Evolutionary conservation across 2,797 vertebrate genomes (phyloP).

Genomic region (Leptatherina wallacei): DNA sequence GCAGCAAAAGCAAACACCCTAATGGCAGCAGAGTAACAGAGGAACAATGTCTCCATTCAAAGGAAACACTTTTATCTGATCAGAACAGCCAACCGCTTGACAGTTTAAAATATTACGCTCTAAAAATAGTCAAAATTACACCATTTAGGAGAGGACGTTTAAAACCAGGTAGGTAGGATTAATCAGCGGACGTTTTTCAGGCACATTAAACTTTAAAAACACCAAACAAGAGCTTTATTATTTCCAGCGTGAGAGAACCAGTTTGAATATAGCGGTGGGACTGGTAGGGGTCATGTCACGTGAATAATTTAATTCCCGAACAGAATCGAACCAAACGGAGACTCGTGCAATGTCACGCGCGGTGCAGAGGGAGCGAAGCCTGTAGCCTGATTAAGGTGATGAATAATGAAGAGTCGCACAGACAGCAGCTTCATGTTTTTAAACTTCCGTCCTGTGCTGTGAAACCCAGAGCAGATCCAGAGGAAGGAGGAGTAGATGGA

Average conservation of each 20-base stretch:
- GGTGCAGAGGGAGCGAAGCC: conserved; percentile 20
- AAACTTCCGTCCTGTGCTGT: conserved; percentile 23
- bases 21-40: conserved; percentile 9
- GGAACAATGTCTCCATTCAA: conserved; percentile 66
- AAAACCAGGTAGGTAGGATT: conserved; percentile 28
- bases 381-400: conserved; percentile 33
- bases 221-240: conserved; percentile 13
- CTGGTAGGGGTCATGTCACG: neutral
- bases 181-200: conserved; percentile 16
- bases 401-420: conserved; percentile 51
- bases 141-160: neutral
- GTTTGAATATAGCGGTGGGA: neutral
- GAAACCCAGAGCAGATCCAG: conserved; percentile 18
- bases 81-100: conserved; percentile 30
- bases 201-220: conserved; percentile 6
- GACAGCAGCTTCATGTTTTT: neutral
- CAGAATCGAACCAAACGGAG: conserved; percentile 12
- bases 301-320: neutral
- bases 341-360: neutral
- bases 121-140: conserved; percentile 46
- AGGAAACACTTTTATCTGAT: conserved; percentile 52
- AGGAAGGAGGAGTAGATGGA: conserved; percentile 10
- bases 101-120: conserved; percentile 23
- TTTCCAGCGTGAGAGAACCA: neutral
- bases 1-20: conserved; percentile 25